phyloP scores from a whole-genome alignment of 1,140 invertebrate genomes.

The Gonatopus flavifemur region DNA sequence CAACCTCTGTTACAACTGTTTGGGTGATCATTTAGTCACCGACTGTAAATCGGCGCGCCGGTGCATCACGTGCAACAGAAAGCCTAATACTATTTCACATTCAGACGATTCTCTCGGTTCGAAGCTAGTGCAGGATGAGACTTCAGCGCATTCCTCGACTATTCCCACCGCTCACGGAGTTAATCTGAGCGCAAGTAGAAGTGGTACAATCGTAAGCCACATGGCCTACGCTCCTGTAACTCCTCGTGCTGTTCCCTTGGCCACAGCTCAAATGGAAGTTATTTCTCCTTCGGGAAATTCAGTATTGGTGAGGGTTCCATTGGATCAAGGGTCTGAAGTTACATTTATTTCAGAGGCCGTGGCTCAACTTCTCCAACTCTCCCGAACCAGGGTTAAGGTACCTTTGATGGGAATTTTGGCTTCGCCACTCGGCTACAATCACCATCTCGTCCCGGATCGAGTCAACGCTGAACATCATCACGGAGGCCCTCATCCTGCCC shows the following conservation, averaged over 20 bases:
- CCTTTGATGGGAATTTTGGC: neutral
- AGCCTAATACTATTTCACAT: neutral
- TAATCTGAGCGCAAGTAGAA: no score
- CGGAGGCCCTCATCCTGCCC: constrained; percentile 5
- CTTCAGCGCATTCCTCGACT: neutral
- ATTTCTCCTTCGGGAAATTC: neutral
- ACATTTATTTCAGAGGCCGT: constrained; percentile 4
- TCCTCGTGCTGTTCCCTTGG: neutral
- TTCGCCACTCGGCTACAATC: neutral
- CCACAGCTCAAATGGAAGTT: neutral
- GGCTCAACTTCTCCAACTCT: neutral
- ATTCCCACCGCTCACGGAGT: neutral
- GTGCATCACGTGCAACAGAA: neutral
- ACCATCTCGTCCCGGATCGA: neutral
- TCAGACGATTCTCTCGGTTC: neutral
- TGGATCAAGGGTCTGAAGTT: constrained; percentile 14
- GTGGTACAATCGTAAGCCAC: no score
- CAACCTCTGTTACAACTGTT: neutral
- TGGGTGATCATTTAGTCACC: neutral
- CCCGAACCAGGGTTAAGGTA: neutral
- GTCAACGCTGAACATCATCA: neutral
- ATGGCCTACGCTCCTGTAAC: neutral
- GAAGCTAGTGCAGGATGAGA: neutral
- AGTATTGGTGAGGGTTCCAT: neutral
- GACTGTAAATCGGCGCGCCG: neutral